Conservation (phyloP, 1,140 invertebrate species). For the Condylostylus longicornis region DNA sequence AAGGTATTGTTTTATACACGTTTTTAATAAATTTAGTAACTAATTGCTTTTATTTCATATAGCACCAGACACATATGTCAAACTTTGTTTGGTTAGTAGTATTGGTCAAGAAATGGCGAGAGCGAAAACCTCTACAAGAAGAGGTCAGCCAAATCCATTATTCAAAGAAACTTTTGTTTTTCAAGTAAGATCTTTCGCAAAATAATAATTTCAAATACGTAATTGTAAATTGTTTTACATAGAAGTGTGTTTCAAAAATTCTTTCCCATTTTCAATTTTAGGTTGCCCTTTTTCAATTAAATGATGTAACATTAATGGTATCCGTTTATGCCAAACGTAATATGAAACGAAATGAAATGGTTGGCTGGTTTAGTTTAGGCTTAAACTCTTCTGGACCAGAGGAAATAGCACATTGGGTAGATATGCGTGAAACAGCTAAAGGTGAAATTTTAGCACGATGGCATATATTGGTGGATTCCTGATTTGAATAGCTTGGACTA, state of each 20-base stretch:
- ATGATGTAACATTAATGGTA: conserved; percentile 87
- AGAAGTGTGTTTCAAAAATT: not conserved
- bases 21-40: too few species aligned
- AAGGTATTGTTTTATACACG: too few species aligned
- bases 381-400: conserved; percentile 82
- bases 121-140: conserved; percentile 75
- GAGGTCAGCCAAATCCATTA: conserved; percentile 85
- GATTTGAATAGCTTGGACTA: conserved; percentile 31
- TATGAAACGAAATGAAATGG: conserved; percentile 91
- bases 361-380: conserved; percentile 88
- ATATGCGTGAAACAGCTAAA: conserved; percentile 51
- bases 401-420: conserved; percentile 85
- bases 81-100: conserved; percentile 76
- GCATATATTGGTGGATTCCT: conserved; percentile 49
- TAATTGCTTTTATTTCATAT: too few species aligned
- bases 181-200: conserved; percentile 48
- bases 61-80: conserved; percentile 88
- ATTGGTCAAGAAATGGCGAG: conserved; percentile 83
- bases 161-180: conserved; percentile 95
- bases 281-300: conserved; percentile 87
- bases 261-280: conserved; percentile 21
- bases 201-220: too few species aligned
- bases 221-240: not conserved
- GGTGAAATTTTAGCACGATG: conserved; percentile 39
- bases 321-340: conserved; percentile 82